Conservation (phyloP, 2,113 vertebrate species). For the Tamias sibiricus region DNA sequence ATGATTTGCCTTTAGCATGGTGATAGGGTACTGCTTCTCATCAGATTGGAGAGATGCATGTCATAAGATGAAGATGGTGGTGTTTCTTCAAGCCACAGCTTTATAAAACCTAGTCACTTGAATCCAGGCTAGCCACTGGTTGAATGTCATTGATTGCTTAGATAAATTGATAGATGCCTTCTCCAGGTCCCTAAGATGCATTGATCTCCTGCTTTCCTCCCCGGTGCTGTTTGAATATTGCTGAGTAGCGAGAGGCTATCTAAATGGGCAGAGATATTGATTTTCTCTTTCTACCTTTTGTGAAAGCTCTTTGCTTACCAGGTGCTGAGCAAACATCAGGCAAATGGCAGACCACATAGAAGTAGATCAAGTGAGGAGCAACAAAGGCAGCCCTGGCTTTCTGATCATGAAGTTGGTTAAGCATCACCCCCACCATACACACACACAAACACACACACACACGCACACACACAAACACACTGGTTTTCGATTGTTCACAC, state of each 20-base stretch:
- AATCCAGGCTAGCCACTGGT: slow-evolving; percentile 78
- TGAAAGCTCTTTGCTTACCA: slow-evolving; percentile 85
- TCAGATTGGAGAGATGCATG: background rate
- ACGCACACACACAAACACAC: too few species aligned
- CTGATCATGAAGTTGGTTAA: slow-evolving; percentile 63
- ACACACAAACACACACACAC: background rate
- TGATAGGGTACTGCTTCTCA: background rate
- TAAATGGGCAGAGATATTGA: slow-evolving; percentile 89
- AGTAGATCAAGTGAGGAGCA: slow-evolving; percentile 66
- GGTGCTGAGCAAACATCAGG: slow-evolving; percentile 80
- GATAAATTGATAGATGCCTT: slow-evolving; percentile 75
- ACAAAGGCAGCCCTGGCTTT: slow-evolving; percentile 24
- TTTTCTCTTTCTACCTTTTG: slow-evolving; percentile 81
- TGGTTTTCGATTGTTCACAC: slow-evolving; percentile 56
- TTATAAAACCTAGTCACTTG: slow-evolving; percentile 75
- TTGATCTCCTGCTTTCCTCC: slow-evolving; percentile 83
- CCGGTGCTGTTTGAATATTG: slow-evolving; percentile 80
- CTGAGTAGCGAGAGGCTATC: slow-evolving; percentile 83
- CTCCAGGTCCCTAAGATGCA: slow-evolving; percentile 77
- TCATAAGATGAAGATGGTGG: background rate
- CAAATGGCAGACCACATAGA: slow-evolving; percentile 77
- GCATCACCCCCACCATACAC: background rate
- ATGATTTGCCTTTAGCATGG: background rate
- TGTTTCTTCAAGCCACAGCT: slow-evolving; percentile 4
- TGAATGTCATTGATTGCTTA: slow-evolving; percentile 79